These are phyloP conservation scores for Drepana falcataria DNA, from an alignment of 2,888 invertebrate genomes.

Conservation along the genomic window DNA sequence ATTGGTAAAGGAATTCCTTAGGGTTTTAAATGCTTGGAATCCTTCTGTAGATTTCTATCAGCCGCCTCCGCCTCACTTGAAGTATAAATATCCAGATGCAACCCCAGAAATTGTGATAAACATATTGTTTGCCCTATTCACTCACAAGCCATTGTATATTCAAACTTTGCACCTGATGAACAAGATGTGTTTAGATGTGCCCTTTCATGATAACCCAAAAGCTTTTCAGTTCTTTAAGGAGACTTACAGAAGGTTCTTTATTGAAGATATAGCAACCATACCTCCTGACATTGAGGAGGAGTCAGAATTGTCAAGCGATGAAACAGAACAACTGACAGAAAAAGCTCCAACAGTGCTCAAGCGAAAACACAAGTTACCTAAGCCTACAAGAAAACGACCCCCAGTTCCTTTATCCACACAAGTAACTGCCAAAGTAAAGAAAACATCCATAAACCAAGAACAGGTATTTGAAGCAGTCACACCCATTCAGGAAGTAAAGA, in stretches of 20 bases:
- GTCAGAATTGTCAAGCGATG: conserved; percentile 67
- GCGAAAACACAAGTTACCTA: conserved; percentile 56
- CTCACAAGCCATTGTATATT: conserved; percentile 89
- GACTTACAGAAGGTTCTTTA: conserved; percentile 46
- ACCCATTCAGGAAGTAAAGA: conserved; percentile 58
- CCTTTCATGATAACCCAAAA: conserved; percentile 81
- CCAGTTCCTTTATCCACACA: conserved; percentile 39
- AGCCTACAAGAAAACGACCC: conserved; percentile 47
- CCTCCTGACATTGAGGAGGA: conserved; percentile 54
- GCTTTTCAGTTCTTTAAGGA: conserved; percentile 53
- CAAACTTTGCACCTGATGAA: conserved; percentile 96
- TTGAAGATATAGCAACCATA: conserved; percentile 33
- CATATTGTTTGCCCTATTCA: conserved; percentile 86
- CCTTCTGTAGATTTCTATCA: conserved; percentile 82
- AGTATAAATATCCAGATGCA: conserved; percentile 89
- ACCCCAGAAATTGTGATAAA: conserved; percentile 85
- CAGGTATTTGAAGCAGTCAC: conserved; percentile 61
- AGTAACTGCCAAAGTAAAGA: conserved; percentile 43
- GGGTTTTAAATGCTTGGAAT: conserved; percentile 63
- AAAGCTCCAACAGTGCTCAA: conserved; percentile 39
- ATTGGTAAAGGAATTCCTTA: conserved; percentile 73
- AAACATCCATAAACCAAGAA: conserved; percentile 41
- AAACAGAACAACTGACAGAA: conserved; percentile 37
- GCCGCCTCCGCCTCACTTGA: conserved; percentile 86
- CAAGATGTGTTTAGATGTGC: conserved; percentile 92